Base-by-base conservation (phyloP, 1,140 invertebrate genomes). In the Apolygus lucorum region DNA sequence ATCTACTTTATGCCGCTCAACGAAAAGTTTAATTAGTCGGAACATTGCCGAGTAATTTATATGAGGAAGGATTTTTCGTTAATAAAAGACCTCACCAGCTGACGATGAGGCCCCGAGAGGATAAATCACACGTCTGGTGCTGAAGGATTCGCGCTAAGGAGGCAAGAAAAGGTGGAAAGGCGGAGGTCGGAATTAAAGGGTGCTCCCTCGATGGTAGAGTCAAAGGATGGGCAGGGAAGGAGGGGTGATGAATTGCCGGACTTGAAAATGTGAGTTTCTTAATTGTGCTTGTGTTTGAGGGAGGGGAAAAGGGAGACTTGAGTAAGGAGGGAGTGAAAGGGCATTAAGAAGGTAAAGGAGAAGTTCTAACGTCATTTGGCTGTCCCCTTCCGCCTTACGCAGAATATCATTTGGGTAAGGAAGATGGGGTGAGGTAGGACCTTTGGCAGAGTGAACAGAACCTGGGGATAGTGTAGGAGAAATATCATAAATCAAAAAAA, bases 191-290 rank as follows among this genome's bases (percentile, higher is more conserved):
- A 59, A 59, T 59, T 59, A 59, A 59, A 22, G 54, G 22, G 54
- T 8, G n/a, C n/a, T n/a, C 54, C 54, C 34, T 42, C 17, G 34
- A 42, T 42, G 34, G 34, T 59, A 21, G 54, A n/a, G n/a, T n/a
- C n/a, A n/a, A 21, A 59, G 54, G 54, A 4, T 8, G 22, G 2
- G 22, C 4, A 59, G 54, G 22, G 54, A 22, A 59, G 54, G 54
- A 21, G 27, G 24, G 17, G 29, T 66, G 64, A 66, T 66, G 64
- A 66, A 66, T 66, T 66, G 64, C 1, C 29, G 13, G 64, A 66
- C 27, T 66, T 34, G 64, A 66, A 66, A 66, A 66, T 66, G 64
- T 66, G 64, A 66, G 64, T 66, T 66, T 66, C 64, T 66, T 66
- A 66, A 66, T 66, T 66, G 64, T 29, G 28, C 64, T 66, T 66